Evolutionary conservation across 2,888 invertebrate species (phyloP).

Genomic region (Ypsolopha scabrella): DNA sequence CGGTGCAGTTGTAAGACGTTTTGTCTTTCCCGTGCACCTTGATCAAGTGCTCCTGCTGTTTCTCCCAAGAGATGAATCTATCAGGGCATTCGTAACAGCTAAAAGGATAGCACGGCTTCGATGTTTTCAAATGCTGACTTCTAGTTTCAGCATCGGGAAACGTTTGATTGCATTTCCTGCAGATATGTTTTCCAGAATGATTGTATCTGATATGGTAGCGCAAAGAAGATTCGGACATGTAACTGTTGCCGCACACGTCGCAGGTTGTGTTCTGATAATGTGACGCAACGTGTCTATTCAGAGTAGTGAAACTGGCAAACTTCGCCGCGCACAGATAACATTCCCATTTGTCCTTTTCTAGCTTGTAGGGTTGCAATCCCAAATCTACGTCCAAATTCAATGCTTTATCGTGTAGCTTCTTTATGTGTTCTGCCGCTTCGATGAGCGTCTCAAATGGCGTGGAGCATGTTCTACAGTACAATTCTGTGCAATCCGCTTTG

Average conservation of each 20-base stretch:
- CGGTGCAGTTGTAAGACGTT: conserved; percentile 35
- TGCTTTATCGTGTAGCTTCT: conserved; percentile 25
- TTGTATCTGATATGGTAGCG: conserved; percentile 41
- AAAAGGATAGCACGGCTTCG: conserved; percentile 41
- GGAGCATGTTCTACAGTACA: conserved; percentile 39
- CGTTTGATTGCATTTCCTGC: conserved; percentile 47
- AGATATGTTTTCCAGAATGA: conserved; percentile 35
- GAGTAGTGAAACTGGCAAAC: conserved; percentile 34
- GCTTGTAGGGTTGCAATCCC: conserved; percentile 42
- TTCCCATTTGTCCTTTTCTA: conserved; percentile 35
- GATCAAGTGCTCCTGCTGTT: conserved; percentile 38
- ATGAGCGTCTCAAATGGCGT: conserved; percentile 27
- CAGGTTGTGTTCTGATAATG: conserved; percentile 49
- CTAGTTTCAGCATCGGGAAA: conserved; percentile 34
- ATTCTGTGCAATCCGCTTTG: conserved; percentile 44
- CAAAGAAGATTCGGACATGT: conserved; percentile 38
- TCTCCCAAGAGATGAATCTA: conserved; percentile 48
- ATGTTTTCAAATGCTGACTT: conserved; percentile 30
- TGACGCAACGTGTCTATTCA: conserved; percentile 43
- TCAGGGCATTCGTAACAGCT: conserved; percentile 42
- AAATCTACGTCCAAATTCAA: conserved; percentile 35
- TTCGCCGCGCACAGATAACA: conserved; percentile 40
- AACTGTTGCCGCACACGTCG: conserved; percentile 46
- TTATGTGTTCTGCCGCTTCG: conserved; percentile 35
- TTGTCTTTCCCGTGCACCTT: conserved; percentile 29